phyloP scores from a whole-genome alignment of 2,113 vertebrate species.

The Bos javanicus region DNA sequence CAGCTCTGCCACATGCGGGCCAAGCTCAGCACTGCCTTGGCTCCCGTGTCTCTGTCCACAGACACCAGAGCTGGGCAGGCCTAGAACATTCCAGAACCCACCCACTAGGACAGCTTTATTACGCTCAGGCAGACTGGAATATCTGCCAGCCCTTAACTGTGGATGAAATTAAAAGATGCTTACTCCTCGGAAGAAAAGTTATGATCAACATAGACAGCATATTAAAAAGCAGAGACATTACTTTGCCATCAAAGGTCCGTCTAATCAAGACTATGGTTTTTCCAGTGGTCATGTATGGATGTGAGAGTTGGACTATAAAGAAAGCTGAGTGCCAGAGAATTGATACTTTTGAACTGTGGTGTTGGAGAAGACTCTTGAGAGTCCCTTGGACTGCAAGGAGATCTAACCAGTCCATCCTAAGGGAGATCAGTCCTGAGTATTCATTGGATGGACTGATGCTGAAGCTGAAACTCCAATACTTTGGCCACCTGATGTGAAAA shows the following conservation, averaged over 20 bases:
- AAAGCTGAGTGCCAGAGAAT: fast-evolving
- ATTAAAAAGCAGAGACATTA: neutral
- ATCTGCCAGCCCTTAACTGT: neutral
- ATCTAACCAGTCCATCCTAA: neutral
- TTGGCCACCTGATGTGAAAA: neutral
- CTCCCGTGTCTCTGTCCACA: neutral
- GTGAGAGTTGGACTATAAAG: neutral
- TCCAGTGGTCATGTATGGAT: neutral
- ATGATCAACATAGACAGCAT: neutral
- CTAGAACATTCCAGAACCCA: neutral
- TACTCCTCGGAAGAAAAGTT: neutral
- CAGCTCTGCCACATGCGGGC: neutral
- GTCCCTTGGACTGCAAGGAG: neutral
- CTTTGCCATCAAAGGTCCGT: neutral
- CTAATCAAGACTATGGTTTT: neutral
- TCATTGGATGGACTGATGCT: neutral
- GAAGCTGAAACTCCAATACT: neutral
- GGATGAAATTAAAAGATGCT: neutral
- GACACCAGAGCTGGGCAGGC: neutral
- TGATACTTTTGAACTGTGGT: neutral
- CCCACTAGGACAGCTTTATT: too few species aligned
- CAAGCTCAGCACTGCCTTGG: neutral
- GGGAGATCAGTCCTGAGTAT: neutral
- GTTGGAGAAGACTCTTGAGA: neutral
- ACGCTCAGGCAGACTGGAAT: neutral